These are phyloP conservation scores for Okamejei kenojei DNA, from an alignment of 2,797 vertebrate genomes.

Conservation along the genomic window DNA sequence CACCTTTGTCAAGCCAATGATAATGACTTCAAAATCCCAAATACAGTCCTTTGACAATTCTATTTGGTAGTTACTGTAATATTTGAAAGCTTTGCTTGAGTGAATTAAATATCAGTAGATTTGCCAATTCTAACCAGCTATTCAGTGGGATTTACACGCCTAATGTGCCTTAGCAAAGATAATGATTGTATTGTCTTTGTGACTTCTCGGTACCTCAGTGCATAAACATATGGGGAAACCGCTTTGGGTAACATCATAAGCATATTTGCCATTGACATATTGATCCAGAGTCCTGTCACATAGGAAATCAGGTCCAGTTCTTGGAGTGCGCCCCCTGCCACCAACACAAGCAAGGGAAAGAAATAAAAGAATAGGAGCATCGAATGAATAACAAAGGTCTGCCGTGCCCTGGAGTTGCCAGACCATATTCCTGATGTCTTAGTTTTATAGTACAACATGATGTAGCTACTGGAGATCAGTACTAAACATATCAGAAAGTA, in stretches of 20 bases:
- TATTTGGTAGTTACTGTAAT: background rate
- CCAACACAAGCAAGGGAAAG: constrained; percentile 59
- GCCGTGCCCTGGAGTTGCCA: constrained; percentile 58
- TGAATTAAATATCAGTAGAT: background rate
- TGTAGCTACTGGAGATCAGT: constrained; percentile 58
- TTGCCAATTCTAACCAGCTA: background rate
- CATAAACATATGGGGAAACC: constrained; percentile 65
- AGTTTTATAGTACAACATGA: constrained; percentile 58
- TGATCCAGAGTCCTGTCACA: constrained; percentile 55
- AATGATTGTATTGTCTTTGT: constrained; percentile 54
- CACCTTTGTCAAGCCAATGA: background rate
- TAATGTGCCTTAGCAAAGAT: constrained; percentile 50
- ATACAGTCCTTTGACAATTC: background rate
- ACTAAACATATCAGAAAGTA: constrained; percentile 58
- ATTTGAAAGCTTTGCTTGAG: background rate
- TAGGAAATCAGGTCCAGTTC: constrained; percentile 46
- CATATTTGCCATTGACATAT: constrained; percentile 61
- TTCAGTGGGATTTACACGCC: background rate
- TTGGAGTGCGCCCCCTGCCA: constrained; percentile 56
- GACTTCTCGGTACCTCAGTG: constrained; percentile 65
- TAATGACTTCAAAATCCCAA: background rate
- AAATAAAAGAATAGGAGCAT: constrained; percentile 64
- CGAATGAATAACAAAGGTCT: constrained; percentile 68
- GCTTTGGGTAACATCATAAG: constrained; percentile 63
- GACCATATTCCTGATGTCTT: constrained; percentile 54